phyloP scores from a whole-genome alignment of 2,797 vertebrate species.

The Clarias fuscus region DNA sequence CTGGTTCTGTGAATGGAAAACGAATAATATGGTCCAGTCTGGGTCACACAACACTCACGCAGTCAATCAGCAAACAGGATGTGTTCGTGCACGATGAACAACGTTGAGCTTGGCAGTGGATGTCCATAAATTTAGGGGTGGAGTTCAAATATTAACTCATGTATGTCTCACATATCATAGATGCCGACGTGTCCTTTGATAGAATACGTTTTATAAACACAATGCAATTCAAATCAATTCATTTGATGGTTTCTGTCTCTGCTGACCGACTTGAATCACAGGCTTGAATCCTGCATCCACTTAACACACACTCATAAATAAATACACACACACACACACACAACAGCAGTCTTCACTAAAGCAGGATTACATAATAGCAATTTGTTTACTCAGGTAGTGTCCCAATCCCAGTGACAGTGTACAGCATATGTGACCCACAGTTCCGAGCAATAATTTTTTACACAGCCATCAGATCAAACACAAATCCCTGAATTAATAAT shows the following conservation, averaged over 20 bases:
- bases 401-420: neutral
- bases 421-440: neutral
- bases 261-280: neutral
- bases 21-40: too few species aligned
- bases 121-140: too few species aligned
- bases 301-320: neutral
- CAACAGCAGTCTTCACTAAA: neutral
- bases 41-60: too few species aligned
- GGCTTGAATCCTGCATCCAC: neutral
- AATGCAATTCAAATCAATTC: neutral
- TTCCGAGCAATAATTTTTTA: neutral
- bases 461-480: neutral
- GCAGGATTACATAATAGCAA: neutral
- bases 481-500: neutral
- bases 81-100: too few species aligned
- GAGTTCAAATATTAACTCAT: too few species aligned
- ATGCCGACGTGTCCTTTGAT: too few species aligned
- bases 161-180: too few species aligned
- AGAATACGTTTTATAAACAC: too few species aligned
- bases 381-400: conserved; percentile 3
- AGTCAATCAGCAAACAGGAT: too few species aligned
- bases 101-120: too few species aligned
- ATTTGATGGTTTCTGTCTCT: neutral
- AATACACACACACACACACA: neutral
- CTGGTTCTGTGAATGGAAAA: too few species aligned